Evolutionary conservation across 2,888 invertebrate species (phyloP), one percentile per base, ranked within the genome.

Genomic region (Tetragonisca angustula): DNA sequence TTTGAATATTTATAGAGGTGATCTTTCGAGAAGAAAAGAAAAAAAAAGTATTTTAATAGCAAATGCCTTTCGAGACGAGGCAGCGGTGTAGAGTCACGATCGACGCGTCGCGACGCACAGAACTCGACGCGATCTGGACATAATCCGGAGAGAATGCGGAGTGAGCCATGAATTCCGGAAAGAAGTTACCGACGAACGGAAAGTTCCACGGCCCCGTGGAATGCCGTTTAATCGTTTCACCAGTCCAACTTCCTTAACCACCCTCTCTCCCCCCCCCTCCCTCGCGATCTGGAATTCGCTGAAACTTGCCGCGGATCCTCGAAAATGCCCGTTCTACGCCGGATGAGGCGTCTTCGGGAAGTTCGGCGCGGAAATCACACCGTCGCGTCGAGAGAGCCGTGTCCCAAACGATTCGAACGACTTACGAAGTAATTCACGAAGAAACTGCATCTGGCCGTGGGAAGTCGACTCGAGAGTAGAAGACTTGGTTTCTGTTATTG

Each of bases 191-290:
- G 36, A 71, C 61, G 68, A 76, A 76, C 73, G 86, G 81, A 89
- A 90, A 89, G 87, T 89, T 89, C 86, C 83, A 82, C 67, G 77
- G 77, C 76, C 81, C 32, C 83, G 78, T 78, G 82, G 89, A 87
- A 90, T 90, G 87, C 85, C 90, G 81, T 88, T 90, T 90, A 90
- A 90, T 90, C 88, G 90, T 84, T 90, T 88, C 86, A 81, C 80
- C 78, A 27, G 74, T 76, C 79, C 21, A 83, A 88, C 86, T 84
- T 88, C 83, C 81, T 89, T 83, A 84, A 85, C 81, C n/a, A n/a
- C n/a, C n/a, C n/a, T n/a, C 86, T 74, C 76, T 79, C 71, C 52
- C 65, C 52, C 43, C 21, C 76, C 24, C 27, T 52, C 69, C 9
- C 36, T 43, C 71, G 50, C 73, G 70, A 85, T 74, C 70, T 74